Evolutionary conservation across 2,888 invertebrate genomes (phyloP).

Genomic region (Galerucella nymphaeae): DNA sequence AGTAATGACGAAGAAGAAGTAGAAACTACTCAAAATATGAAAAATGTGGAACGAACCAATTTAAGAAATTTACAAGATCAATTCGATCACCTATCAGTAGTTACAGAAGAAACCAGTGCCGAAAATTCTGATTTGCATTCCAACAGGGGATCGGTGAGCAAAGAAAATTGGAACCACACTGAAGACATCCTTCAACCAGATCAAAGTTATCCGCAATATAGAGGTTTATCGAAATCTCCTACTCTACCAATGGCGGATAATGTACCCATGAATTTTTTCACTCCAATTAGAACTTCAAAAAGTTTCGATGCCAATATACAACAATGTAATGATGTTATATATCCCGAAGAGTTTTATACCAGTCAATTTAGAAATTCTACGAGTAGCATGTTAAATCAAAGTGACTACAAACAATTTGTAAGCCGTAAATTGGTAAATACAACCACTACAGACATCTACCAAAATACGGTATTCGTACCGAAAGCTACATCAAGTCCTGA

Average conservation of each 20-base stretch:
- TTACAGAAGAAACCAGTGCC: constrained; percentile 75
- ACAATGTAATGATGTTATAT: constrained; percentile 35
- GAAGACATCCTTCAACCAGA: constrained; percentile 61
- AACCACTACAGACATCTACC: constrained; percentile 53
- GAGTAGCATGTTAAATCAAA: constrained; percentile 23
- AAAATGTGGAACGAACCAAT: constrained; percentile 65
- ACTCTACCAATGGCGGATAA: constrained; percentile 47
- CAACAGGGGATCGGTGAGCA: constrained; percentile 49
- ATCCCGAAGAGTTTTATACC: constrained; percentile 44
- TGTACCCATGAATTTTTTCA: constrained; percentile 52
- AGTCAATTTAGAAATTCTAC: constrained; percentile 29
- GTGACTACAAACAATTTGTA: constrained; percentile 16
- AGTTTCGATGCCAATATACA: constrained; percentile 55
- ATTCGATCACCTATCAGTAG: constrained; percentile 81
- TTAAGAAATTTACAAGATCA: constrained; percentile 68
- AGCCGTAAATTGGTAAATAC: constrained; percentile 52
- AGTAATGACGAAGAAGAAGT: constrained; percentile 63
- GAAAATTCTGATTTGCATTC: constrained; percentile 63
- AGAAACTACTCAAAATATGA: constrained; percentile 63
- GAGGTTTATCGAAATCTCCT: constrained; percentile 50
- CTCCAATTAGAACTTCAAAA: constrained; percentile 57
- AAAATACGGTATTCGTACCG: constrained; percentile 52
- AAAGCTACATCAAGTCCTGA: constrained; percentile 42
- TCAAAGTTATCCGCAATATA: constrained; percentile 61
- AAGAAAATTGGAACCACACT: constrained; percentile 53